Base-by-base conservation (phyloP, 2,113 vertebrate species). In the Gasterosteus nipponicus region DNA sequence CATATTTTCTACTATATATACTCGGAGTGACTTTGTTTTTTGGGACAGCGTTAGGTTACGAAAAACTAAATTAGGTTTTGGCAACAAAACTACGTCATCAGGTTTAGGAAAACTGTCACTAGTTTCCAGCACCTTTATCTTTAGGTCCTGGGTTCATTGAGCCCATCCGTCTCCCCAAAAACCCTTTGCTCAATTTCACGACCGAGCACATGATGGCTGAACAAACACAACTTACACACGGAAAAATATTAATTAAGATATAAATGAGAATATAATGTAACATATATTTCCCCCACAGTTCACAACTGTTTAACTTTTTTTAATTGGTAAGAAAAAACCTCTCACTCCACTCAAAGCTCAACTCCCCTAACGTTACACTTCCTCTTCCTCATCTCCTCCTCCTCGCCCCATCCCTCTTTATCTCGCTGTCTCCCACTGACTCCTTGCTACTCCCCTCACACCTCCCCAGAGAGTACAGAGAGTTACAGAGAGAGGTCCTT, bases 301-400 rank as follows among this genome's bases (percentile, higher is more conserved):
- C 15, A 53, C 5, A 39, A 33, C 31, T 39, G 2, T 9, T 7
- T 38, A 38, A 41, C 7, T 16, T 19, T 46, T 46, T 11, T 47
- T 7, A 11, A 47, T 46, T 63, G 7, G 12, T 16, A 29, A 63
- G 22, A 38, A 39, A 39, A 39, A 22, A 61, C 10, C 60, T 77
- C 78, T 81, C 35, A 3, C 35, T 78, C 70, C 73, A 80, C 56
- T 73, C 14, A 4, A 39, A 68, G 18, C 53, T 77, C 31, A n/a
- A 75, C 83, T 85, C 85, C 82, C 76, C 51, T 75, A 38, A 38
- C 35, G 35, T 38, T 38, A 5, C 65, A 41, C 73, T 86, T 90
- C 86, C 86, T 81, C 83, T 86, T 83, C 83, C 78, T 83, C 79
- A 18, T 29, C 62, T 35, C 69, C 60, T 29, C 53, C 67, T 42